Evolutionary conservation across 2,113 vertebrate genomes (phyloP), one percentile per base, ranked within the genome.

Genomic region (Elephas maximus): DNA sequence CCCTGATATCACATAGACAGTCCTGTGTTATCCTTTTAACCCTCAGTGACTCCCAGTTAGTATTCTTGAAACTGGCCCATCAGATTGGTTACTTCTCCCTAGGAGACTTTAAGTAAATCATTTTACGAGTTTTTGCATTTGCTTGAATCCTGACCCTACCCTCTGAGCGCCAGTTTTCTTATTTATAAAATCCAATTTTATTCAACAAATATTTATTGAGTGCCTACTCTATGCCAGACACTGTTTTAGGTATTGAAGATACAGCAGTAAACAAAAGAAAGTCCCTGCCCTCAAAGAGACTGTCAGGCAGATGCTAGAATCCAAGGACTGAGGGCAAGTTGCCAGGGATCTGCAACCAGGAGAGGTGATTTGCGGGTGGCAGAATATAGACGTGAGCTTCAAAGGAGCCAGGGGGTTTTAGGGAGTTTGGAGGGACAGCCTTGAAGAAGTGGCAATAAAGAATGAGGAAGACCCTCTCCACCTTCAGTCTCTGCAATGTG

Each of bases 31-130:
- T 85, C 44, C 93, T 92, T 30, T 69, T 60, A 77, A 8, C 53
- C 89, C 78, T 93, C 60, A 15, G 63, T 88, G 88, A 67, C 73
- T 95, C 95, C 89, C 79, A 82, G 10, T 33, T 85, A 85, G 65
- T 79, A 24, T 57, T 90, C 28, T 73, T 44, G 73, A 92, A 87
- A 89, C 41, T 41, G 88, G 82, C 79, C 53, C 80, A 2, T 88
- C 17, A 20, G 86, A 23, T 17, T 51, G 65, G 67, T 44, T 60
- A 7, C 62, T 81, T 76, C 86, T 71, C 7, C 51, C 14, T 18
- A 63, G 53, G 53, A 57, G 53, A 57, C 53, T 17, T 57, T 57
- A 5, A 57, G 67, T 12, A 23, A 57, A n/a, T 57, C 53, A 57
- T 57, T 57, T 57, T 57, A 57, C 14, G 48, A 48, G 53, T 57